Evolutionary conservation across 2,888 invertebrate genomes (phyloP).

Genomic region (Synergus umbraculus): DNA sequence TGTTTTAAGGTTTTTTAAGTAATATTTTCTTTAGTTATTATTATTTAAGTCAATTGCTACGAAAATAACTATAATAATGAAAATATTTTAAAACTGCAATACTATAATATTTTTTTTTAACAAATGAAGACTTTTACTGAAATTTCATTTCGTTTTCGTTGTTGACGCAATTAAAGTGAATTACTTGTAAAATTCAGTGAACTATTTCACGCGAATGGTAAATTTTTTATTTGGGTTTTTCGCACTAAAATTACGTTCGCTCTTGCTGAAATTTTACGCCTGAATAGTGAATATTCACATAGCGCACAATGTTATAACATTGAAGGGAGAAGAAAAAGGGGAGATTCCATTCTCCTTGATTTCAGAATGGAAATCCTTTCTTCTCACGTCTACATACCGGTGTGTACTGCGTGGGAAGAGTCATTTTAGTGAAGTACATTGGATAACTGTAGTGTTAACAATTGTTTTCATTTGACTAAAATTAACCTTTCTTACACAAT

Average conservation of each 20-base stretch:
- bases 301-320: slow-evolving; percentile 27
- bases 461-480: slow-evolving; percentile 1
- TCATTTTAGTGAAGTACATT: slow-evolving; percentile 51
- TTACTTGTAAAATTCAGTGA: neutral
- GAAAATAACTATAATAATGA: no score
- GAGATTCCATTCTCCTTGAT: slow-evolving; percentile 50
- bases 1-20: neutral
- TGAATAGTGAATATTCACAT: slow-evolving; percentile 22
- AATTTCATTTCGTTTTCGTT: neutral
- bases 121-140: neutral
- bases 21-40: neutral
- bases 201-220: neutral
- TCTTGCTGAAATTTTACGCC: slow-evolving; percentile 23
- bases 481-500: slow-evolving; percentile 7
- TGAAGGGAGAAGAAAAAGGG: slow-evolving; percentile 37
- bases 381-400: slow-evolving; percentile 56
- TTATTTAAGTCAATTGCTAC: no score
- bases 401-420: slow-evolving; percentile 58
- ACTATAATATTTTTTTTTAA: neutral
- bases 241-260: neutral
- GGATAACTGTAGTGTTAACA: neutral
- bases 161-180: neutral
- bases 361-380: slow-evolving; percentile 59
- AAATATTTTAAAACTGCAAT: neutral
- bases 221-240: neutral